These are phyloP conservation scores for Troides oblongomaculatus DNA, from an alignment of 2,888 invertebrate genomes.

Conservation along the genomic window DNA sequence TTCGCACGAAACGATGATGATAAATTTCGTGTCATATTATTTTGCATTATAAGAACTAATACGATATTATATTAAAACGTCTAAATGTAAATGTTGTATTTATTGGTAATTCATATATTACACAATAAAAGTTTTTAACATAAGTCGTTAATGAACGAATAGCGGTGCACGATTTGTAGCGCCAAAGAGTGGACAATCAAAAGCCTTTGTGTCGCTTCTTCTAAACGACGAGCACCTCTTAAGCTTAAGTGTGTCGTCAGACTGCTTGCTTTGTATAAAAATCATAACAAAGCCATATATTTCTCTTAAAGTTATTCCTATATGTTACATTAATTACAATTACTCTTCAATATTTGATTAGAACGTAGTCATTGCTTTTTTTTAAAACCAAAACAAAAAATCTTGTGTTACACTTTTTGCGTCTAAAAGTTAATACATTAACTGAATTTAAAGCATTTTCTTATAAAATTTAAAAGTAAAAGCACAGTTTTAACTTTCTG, in stretches of 20 bases:
- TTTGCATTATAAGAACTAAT: too few relatives aligned
- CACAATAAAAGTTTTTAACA: conserved; percentile 1
- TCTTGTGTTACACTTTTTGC: too few relatives aligned
- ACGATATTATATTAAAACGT: too few relatives aligned
- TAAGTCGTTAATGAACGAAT: conserved; percentile 36
- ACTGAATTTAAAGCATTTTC: too few relatives aligned
- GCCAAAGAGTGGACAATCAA: conserved; percentile 27
- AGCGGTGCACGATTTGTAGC: conserved; percentile 23
- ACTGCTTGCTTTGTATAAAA: conserved; percentile 26
- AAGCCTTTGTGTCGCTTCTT: conserved; percentile 28
- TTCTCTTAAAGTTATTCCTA: conserved; percentile 4
- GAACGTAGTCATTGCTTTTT: background rate
- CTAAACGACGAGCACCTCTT: conserved; percentile 29
- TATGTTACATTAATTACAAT: background rate
- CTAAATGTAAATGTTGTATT: background rate
- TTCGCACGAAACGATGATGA: too few relatives aligned
- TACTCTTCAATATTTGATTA: background rate
- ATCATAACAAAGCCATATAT: conserved; percentile 27
- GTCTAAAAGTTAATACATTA: too few relatives aligned
- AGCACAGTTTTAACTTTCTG: too few relatives aligned
- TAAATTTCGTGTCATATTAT: too few relatives aligned
- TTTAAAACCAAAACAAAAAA: background rate
- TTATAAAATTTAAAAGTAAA: too few relatives aligned
- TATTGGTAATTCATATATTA: background rate
- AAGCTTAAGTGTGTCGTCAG: conserved; percentile 27